A percentile compares a stretch with the other conserved stretches of the same genome.
phyloP scores from a whole-genome alignment of 2,113 vertebrate species.

The Vireo altiloquus region DNA sequence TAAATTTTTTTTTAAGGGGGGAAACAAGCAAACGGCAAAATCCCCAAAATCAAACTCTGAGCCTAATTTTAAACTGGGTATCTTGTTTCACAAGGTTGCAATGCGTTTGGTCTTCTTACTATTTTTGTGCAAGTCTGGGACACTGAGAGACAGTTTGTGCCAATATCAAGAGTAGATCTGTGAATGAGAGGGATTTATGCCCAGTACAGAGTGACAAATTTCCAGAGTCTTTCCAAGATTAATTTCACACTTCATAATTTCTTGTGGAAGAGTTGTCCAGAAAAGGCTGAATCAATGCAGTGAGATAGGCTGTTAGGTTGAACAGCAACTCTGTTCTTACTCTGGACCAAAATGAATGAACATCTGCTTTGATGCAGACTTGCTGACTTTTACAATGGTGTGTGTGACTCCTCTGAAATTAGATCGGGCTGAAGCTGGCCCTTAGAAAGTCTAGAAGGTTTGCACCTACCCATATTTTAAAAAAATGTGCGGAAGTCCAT shows the following conservation, averaged over 20 bases:
- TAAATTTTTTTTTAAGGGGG: neutral
- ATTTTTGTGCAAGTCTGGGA: neutral
- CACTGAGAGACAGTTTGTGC: neutral
- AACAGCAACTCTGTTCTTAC: neutral
- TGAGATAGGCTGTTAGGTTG: neutral
- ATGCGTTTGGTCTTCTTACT: neutral
- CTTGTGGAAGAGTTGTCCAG: neutral
- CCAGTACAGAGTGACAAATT: neutral
- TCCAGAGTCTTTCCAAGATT: neutral
- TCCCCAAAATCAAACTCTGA: neutral
- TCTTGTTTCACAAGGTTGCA: neutral
- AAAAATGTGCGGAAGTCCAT: neutral
- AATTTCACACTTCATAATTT: constrained; percentile 23
- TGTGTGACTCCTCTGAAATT: neutral
- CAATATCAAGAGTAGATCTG: neutral
- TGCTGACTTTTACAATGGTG: neutral
- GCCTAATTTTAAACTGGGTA: neutral
- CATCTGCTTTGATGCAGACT: neutral
- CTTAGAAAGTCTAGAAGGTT: neutral
- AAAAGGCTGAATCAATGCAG: neutral
- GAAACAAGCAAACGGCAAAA: neutral
- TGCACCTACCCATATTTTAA: neutral
- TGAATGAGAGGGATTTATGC: neutral
- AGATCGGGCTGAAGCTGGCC: neutral
- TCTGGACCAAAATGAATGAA: neutral